Conservation (phyloP, 1,140 invertebrate species). For the Scaptomyza montana region DNA sequence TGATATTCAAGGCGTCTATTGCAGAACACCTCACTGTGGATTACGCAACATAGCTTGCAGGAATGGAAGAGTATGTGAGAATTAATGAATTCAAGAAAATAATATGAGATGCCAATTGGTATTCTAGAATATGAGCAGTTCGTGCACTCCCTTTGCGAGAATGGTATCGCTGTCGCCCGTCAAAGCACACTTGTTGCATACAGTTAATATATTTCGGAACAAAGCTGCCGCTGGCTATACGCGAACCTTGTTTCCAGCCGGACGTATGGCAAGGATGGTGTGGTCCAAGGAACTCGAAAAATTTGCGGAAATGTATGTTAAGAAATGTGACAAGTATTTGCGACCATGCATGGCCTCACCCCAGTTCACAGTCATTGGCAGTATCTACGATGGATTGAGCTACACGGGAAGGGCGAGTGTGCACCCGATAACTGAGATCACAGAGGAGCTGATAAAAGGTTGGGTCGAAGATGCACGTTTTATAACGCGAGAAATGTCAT, state of each 20-base stretch:
- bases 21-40: conserved; percentile 27
- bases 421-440: neutral
- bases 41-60: conserved; percentile 21
- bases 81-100: neutral
- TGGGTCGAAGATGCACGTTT: conserved; percentile 29
- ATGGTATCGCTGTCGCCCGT: neutral
- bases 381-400: conserved; percentile 7
- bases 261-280: conserved; percentile 43
- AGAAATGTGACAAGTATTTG: neutral
- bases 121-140: conserved; percentile 3
- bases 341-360: conserved; percentile 42
- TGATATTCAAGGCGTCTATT: conserved; percentile 9
- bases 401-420: neutral
- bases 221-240: conserved; percentile 34
- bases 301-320: conserved; percentile 27
- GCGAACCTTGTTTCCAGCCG: conserved; percentile 28
- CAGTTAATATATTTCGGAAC: conserved; percentile 41
- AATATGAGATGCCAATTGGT: neutral
- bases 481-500: conserved; percentile 18
- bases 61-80: conserved; percentile 1
- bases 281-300: conserved; percentile 47
- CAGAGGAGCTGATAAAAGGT: neutral
- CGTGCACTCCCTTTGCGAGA: neutral
- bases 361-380: conserved; percentile 29
- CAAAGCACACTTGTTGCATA: conserved; percentile 2